Evolutionary conservation across 2,888 invertebrate genomes (phyloP).

Genomic region (Sacculina carcini): DNA sequence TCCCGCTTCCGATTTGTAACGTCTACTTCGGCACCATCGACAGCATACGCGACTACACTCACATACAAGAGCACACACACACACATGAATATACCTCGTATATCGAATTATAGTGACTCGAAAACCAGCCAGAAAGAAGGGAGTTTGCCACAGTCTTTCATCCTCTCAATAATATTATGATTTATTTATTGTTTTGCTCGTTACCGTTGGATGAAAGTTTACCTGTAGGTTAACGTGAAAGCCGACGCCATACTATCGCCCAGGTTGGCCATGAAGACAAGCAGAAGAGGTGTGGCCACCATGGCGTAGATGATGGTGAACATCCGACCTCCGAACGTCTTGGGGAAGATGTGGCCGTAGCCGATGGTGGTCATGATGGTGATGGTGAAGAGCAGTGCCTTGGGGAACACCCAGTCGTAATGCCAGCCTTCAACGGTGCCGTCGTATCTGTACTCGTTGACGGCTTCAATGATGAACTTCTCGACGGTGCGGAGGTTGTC

Average conservation of each 20-base stretch:
- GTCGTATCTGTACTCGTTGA: conserved; percentile 14
- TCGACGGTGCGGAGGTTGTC: conserved; percentile 14
- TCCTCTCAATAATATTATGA: too few relatives aligned
- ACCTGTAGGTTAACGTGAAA: conserved; percentile 14
- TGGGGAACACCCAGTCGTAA: conserved; percentile 16
- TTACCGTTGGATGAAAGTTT: not conserved
- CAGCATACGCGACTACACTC: conserved; percentile 16
- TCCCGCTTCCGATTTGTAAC: not conserved
- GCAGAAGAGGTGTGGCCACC: conserved; percentile 15
- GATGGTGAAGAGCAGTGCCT: conserved; percentile 17
- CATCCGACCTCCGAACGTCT: conserved; percentile 15
- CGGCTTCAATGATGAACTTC: conserved; percentile 13
- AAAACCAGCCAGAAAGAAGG: not conserved
- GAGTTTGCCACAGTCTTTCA: not conserved
- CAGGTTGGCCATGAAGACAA: conserved; percentile 15
- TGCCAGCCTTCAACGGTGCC: conserved; percentile 15
- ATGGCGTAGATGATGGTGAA: conserved; percentile 15
- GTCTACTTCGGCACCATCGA: conserved; percentile 12
- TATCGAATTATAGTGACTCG: not conserved
- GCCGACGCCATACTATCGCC: conserved; percentile 15
- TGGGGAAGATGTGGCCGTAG: conserved; percentile 15
- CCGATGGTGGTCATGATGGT: conserved; percentile 18
- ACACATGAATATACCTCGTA: not conserved
- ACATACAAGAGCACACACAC: too few relatives aligned
- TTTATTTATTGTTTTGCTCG: too few relatives aligned